Conservation (phyloP, 2,113 vertebrate genomes). For the Lophura nycthemera region DNA sequence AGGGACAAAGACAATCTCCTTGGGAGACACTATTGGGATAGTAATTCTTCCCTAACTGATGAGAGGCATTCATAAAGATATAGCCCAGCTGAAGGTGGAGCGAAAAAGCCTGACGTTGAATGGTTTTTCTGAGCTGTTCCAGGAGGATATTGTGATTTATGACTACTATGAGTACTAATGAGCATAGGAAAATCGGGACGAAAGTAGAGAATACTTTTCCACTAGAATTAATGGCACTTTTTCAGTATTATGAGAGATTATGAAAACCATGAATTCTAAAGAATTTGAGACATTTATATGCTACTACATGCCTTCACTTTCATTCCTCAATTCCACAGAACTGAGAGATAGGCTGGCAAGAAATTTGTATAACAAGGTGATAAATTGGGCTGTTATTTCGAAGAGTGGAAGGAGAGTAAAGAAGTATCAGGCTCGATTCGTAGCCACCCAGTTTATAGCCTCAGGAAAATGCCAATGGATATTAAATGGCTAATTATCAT, state of each 20-base stretch:
- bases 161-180: background rate
- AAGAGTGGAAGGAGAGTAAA: constrained; percentile 11
- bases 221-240: background rate
- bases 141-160: background rate
- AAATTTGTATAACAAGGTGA: constrained; percentile 43
- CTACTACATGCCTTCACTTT: background rate
- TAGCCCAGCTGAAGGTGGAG: background rate
- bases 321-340: background rate
- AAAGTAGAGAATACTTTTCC: background rate
- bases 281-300: constrained; percentile 13
- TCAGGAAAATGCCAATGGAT: constrained; percentile 44
- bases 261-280: background rate
- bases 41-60: background rate
- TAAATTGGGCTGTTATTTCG: constrained; percentile 38
- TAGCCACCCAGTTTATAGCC: constrained; percentile 10
- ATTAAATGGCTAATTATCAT: constrained; percentile 51
- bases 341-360: background rate
- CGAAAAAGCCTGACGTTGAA: background rate
- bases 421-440: constrained; percentile 21
- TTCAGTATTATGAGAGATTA: background rate
- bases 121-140: background rate
- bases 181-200: background rate
- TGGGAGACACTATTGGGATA: background rate
- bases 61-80: background rate
- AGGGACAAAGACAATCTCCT: background rate